phyloP scores from a whole-genome alignment of 2,113 vertebrate genomes.

The Crotalus helleri region DNA sequence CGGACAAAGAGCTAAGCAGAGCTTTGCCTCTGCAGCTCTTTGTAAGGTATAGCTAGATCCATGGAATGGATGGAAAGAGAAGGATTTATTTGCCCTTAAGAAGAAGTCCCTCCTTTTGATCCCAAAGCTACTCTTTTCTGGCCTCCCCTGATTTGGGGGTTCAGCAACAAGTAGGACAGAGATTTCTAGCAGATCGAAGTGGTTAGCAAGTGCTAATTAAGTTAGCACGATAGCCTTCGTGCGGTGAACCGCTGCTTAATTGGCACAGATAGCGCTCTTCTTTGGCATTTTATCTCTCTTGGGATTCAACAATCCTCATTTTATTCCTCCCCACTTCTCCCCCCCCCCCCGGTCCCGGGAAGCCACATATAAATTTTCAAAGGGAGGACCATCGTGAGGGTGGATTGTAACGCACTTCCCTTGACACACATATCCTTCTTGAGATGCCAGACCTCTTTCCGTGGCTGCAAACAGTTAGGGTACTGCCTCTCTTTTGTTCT shows the following conservation, averaged over 20 bases:
- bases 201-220: not conserved
- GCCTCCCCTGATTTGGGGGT: not conserved
- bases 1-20: not conserved
- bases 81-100: not conserved
- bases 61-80: not conserved
- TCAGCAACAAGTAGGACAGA: not conserved
- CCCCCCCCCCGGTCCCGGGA: not conserved
- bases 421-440: not conserved
- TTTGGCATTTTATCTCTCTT: not conserved
- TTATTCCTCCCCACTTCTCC: rapidly evolving
- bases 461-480: not conserved
- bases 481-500: not conserved
- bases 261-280: not conserved
- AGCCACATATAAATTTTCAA: not conserved
- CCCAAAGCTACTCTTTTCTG: not conserved
- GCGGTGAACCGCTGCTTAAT: not conserved
- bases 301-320: not conserved
- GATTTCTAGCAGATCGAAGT: not conserved
- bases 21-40: not conserved
- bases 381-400: not conserved
- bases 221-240: not conserved
- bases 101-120: not conserved
- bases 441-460: not conserved
- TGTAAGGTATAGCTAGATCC: not conserved
- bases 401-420: not conserved